phyloP scores from a whole-genome alignment of 2,888 invertebrate genomes.

The Arge pagana region DNA sequence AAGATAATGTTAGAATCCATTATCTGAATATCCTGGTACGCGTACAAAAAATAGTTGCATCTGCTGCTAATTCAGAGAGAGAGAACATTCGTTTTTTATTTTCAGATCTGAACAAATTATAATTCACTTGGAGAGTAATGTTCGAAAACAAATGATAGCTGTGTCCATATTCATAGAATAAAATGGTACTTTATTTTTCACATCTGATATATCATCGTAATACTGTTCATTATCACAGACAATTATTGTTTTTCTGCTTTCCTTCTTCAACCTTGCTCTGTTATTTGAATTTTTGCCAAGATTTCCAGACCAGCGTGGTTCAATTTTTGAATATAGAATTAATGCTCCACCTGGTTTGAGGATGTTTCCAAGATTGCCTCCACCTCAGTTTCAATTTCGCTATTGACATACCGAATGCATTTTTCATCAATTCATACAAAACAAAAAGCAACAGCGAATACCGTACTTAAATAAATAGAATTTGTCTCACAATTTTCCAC shows the following conservation, averaged over 20 bases:
- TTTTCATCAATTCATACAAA: too few relatives aligned
- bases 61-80: constrained; percentile 8
- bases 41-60: constrained; percentile 4
- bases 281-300: too few relatives aligned
- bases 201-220: constrained; percentile 38
- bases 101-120: constrained; percentile 5
- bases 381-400: too few relatives aligned
- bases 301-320: too few relatives aligned
- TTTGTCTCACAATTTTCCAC: too few relatives aligned
- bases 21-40: constrained; percentile 12
- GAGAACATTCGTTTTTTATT: constrained; percentile 12
- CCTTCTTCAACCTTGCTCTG: neutral
- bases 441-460: too few relatives aligned
- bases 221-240: constrained; percentile 39
- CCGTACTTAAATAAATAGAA: too few relatives aligned
- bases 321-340: too few relatives aligned
- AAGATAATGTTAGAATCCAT: too few relatives aligned
- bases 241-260: neutral
- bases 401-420: too few relatives aligned
- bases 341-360: too few relatives aligned
- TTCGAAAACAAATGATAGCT: constrained; percentile 38
- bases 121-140: constrained; percentile 33
- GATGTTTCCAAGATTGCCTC: too few relatives aligned
- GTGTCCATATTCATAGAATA: constrained; percentile 40
- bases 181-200: constrained; percentile 43